These are phyloP conservation scores for Melanostoma mellinum DNA, from an alignment of 2,888 invertebrate genomes.

Conservation along the genomic window DNA sequence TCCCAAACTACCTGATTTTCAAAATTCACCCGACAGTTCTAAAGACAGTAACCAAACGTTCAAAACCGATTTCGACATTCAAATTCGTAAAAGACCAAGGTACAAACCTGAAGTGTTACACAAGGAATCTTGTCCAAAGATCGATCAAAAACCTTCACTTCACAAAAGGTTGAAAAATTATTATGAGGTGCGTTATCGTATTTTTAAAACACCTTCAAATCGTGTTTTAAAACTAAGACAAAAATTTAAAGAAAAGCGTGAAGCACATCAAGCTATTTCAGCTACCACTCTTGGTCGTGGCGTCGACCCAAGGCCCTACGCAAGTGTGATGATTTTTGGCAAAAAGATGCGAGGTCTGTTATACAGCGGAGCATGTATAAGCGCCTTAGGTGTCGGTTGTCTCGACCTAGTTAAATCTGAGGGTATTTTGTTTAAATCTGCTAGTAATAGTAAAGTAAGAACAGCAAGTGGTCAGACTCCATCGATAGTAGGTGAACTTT, in stretches of 20 bases:
- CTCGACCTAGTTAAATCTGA: too few species aligned
- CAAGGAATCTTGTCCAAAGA: too few species aligned
- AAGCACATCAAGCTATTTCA: background rate
- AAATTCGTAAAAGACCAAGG: background rate
- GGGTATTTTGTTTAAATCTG: too few species aligned
- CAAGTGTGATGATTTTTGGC: background rate
- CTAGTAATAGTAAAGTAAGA: too few species aligned
- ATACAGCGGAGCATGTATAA: background rate
- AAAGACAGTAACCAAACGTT: slow-evolving; percentile 6
- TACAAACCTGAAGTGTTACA: background rate
- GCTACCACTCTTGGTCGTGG: background rate
- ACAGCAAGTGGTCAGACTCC: too few species aligned
- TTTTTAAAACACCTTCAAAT: background rate
- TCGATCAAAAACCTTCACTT: background rate
- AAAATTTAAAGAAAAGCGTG: background rate
- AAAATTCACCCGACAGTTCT: background rate
- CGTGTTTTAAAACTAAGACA: too few species aligned
- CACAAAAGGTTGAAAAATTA: background rate
- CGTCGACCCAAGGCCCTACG: background rate
- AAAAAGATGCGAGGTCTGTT: background rate
- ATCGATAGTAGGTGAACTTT: too few species aligned
- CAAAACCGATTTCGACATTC: background rate
- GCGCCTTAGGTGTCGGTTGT: too few species aligned
- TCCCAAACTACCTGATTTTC: background rate
- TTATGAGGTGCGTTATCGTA: background rate